Evolutionary conservation across 2,797 vertebrate species (phyloP).

Genomic region (Protosalanx chinensis): DNA sequence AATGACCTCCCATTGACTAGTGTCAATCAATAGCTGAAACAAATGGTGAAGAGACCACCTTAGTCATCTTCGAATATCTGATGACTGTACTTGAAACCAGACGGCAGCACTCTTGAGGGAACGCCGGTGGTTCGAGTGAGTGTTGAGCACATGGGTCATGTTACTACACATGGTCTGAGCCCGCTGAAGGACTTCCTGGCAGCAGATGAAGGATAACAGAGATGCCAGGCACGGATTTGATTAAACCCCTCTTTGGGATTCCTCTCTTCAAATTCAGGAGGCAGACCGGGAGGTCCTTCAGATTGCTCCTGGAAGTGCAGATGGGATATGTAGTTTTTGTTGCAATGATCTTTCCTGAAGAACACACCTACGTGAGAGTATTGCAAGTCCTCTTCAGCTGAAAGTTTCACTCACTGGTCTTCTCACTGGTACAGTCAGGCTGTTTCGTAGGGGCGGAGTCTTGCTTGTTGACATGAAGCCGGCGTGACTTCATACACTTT

Average conservation of each 20-base stretch:
- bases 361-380: too few relatives aligned
- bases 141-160: neutral
- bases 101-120: neutral
- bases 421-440: too few relatives aligned
- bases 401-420: too few relatives aligned
- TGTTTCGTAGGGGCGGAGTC: too few relatives aligned
- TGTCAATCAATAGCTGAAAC: slow-evolving; percentile 17
- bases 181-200: slow-evolving; percentile 46
- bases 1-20: slow-evolving; percentile 38
- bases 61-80: neutral
- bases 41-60: neutral
- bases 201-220: slow-evolving; percentile 65
- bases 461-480: too few relatives aligned
- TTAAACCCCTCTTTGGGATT: slow-evolving; percentile 66
- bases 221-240: slow-evolving; percentile 67
- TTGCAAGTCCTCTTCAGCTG: too few relatives aligned
- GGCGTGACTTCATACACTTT: too few relatives aligned
- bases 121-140: neutral
- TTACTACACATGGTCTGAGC: slow-evolving; percentile 46
- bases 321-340: neutral
- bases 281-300: slow-evolving; percentile 1
- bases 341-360: neutral
- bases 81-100: neutral
- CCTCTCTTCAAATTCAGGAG: slow-evolving; percentile 53
- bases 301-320: neutral